Evolutionary conservation across 2,888 invertebrate species (phyloP), one percentile per base, ranked within the genome.

Genomic region (Drosophila mayaguana): DNA sequence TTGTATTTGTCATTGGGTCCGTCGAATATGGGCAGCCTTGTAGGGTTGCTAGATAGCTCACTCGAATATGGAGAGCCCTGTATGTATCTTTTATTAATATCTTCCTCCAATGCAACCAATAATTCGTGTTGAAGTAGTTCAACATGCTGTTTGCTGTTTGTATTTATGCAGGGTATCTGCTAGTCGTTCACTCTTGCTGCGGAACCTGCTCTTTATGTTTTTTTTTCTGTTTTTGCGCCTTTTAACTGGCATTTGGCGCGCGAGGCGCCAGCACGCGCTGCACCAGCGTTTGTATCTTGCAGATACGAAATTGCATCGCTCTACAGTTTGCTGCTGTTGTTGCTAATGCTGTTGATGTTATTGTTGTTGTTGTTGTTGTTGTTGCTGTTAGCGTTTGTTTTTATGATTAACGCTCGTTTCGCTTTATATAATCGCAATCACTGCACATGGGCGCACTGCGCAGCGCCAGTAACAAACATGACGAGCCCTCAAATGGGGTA

Each of bases 341-440:
- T 56, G 56, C 11, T 43, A 14, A 18, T 54, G 32, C 36, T 1
- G 14, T 32, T 43, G 20, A 42, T 81, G 25, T 14, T 45, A 7
- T 0, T 45, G 7, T 16, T 43, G 43, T 12, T 45, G n/a, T 12
- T 57, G 34, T n/a, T 43, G 57, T 22, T 62, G 42, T 4, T 36
- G 56, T 62, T 56, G 60, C 38, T 63, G 42, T 14, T 46, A 3
- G 55, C 48, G 50, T 54, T 62, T 54, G 50, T 61, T 77, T 86
- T 89, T 86, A 88, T 89, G 85, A 89, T 86, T 86, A 80, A 85
- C 85, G 75, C 83, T 77, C 78, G 81, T 78, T 70, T 77, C 83
- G 83, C 70, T 84, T 84, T 85, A 85, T 85, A 85, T 85, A 85
- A 85, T 85, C 88, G 48, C 77, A 74, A 77, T 80, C 80, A 78